These are phyloP conservation scores for Sebastes matsubarae DNA, from an alignment of 2,797 vertebrate species.

Conservation along the genomic window DNA sequence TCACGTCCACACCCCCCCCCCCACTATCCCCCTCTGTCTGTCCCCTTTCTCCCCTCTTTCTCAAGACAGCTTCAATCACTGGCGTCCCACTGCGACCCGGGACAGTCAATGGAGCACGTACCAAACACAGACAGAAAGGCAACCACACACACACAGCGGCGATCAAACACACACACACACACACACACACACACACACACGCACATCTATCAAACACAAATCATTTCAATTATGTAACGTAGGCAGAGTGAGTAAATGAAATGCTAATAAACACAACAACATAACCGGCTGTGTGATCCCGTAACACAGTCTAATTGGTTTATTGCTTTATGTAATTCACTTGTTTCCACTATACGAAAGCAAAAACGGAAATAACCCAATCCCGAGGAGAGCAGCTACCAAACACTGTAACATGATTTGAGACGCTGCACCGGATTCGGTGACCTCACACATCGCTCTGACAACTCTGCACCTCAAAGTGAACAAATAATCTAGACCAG, in stretches of 20 bases:
- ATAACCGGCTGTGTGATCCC: slow-evolving; percentile 1
- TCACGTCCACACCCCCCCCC: slow-evolving; percentile 72
- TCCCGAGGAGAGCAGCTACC: slow-evolving; percentile 2
- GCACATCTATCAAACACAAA: slow-evolving; percentile 13
- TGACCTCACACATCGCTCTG: slow-evolving; percentile 28
- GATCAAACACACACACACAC: neutral
- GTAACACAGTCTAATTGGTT: slow-evolving; percentile 15
- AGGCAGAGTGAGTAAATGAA: slow-evolving; percentile 20
- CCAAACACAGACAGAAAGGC: slow-evolving; percentile 55
- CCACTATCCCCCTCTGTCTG: slow-evolving; percentile 19
- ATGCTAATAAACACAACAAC: slow-evolving; percentile 26
- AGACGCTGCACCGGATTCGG: slow-evolving; percentile 14
- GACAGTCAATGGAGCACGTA: slow-evolving; percentile 82
- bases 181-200: neutral
- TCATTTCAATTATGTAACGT: slow-evolving; percentile 4
- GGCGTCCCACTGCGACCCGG: slow-evolving; percentile 68
- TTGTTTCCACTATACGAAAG: slow-evolving; percentile 24
- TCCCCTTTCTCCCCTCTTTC: slow-evolving; percentile 36
- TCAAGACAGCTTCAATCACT: slow-evolving; percentile 73
- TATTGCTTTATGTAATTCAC: slow-evolving; percentile 34
- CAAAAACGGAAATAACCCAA: slow-evolving; percentile 7
- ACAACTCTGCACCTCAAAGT: slow-evolving; percentile 10
- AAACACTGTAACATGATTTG: slow-evolving; percentile 27
- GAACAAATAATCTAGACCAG: slow-evolving; percentile 29
- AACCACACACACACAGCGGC: neutral